These are phyloP conservation scores for Ligdia adustata DNA, from an alignment of 2,888 invertebrate genomes.

Conservation along the genomic window DNA sequence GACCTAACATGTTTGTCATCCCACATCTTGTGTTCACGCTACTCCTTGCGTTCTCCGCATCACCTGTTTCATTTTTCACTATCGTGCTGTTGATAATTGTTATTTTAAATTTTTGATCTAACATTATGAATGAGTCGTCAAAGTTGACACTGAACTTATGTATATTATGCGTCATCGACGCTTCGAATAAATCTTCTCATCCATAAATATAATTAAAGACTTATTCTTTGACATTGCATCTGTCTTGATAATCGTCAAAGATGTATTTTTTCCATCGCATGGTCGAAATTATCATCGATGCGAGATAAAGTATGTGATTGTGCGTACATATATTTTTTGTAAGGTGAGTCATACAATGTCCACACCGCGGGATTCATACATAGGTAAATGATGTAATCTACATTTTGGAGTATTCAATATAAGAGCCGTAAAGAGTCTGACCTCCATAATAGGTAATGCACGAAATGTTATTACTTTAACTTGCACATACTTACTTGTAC, in stretches of 20 bases:
- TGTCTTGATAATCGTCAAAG: conserved; percentile 24
- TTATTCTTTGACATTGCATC: conserved; percentile 20
- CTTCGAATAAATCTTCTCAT: conserved; percentile 49
- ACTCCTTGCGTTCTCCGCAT: conserved; percentile 52
- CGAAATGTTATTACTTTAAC: conserved; percentile 56
- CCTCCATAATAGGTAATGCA: conserved; percentile 70
- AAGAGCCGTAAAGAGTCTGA: conserved; percentile 59
- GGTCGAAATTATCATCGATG: conserved; percentile 16
- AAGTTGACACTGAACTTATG: conserved; percentile 48
- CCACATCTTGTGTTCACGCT: conserved; percentile 57
- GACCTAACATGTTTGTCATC: conserved; percentile 67
- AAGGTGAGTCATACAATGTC: conserved; percentile 49
- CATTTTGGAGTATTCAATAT: conserved; percentile 57
- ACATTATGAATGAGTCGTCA: conserved; percentile 69
- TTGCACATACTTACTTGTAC: conserved; percentile 56
- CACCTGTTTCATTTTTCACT: conserved; percentile 76
- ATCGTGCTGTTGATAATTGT: conserved; percentile 57
- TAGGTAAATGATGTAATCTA: conserved; percentile 64
- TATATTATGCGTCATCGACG: conserved; percentile 41
- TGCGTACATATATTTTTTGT: conserved; percentile 40
- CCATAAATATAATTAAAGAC: conserved; percentile 14
- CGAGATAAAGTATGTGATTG: conserved; percentile 21
- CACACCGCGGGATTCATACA: conserved; percentile 45
- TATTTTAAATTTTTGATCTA: conserved; percentile 64
- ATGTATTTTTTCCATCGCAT: conserved; percentile 8